Base-by-base conservation (phyloP, 2,113 vertebrate genomes). In the Probosciger aterrimus region DNA sequence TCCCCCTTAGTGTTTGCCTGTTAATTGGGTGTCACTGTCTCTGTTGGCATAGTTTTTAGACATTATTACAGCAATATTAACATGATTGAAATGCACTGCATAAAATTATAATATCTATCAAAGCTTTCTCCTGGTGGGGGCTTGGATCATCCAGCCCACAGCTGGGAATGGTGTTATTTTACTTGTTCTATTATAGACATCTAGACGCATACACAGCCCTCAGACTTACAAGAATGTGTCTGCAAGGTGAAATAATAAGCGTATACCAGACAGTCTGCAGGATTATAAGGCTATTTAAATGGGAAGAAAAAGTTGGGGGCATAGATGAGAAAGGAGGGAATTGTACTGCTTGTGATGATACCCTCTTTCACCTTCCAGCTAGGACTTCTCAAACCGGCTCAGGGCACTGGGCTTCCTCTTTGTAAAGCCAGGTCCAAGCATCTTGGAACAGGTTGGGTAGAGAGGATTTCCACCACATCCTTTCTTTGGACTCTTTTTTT, bases 121-220 rank as follows among this genome's bases (percentile, higher is more conserved):
- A 53, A 70, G 59, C 93, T 94, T 94, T 87, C 74, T 96, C 3
- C 62, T 86, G 33, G 30, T 92, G 65, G 44, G 69, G 31, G 41
- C 86, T 96, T 87, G 87, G 65, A 92, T 93, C 70, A 89, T 77
- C 52, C 83, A 92, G 50, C 83, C 83, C 37, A 84, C 68, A 94
- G 83, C 93, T 92, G 78, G 86, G 92, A 86, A 87, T 73, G 78
- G 59, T 92, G 22, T 96, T 96, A 82, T 92, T 96, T 96, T 65
- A 88, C 93, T 96, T 83, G 68, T 70, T 80, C 91, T 91, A 73
- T 89, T 93, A 78, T 65, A 90, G 85, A 88, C 76, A 74, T 53
- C 85, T 87, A 96, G 94, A 96, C 91, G 27, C 78, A 93, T 50
- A 83, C 3, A 4, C 60, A 93, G 70, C 67, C 77, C 37, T 89